Percentiles rank a stretch among this genome's conserved stretches.
phyloP scores from a whole-genome alignment of 1,140 invertebrate genomes.

The Nasonia giraulti region DNA sequence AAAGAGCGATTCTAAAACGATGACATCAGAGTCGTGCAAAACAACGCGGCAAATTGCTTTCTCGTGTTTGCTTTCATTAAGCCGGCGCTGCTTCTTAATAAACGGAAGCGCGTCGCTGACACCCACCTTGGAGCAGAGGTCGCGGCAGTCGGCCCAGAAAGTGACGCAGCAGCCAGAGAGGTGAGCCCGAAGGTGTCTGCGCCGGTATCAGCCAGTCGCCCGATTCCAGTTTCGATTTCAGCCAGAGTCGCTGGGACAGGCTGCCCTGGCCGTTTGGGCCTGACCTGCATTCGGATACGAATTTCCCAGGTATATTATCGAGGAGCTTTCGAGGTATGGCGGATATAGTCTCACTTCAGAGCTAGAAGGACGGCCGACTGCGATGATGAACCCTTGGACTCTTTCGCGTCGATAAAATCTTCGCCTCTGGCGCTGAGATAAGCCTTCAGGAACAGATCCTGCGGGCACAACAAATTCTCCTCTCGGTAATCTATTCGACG shows the following conservation, averaged over 20 bases:
- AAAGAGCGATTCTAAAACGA: too few relatives aligned
- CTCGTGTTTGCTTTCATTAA: too few relatives aligned
- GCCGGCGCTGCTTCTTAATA: background rate
- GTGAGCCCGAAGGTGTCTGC: slow-evolving; percentile 44
- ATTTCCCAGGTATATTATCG: background rate
- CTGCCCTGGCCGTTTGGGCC: slow-evolving; percentile 44
- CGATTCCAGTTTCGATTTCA: slow-evolving; percentile 42
- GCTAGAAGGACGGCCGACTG: background rate
- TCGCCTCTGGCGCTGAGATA: slow-evolving; percentile 41
- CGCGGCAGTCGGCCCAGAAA: slow-evolving; percentile 74
- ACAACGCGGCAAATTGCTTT: too few relatives aligned
- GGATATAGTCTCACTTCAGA: slow-evolving; percentile 19
- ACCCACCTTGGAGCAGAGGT: slow-evolving; percentile 70
- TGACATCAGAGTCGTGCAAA: too few relatives aligned
- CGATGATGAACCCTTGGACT: background rate
- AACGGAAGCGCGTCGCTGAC: too few relatives aligned
- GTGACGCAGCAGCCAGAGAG: slow-evolving; percentile 57
- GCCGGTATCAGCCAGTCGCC: slow-evolving; percentile 47
- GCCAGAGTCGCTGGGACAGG: slow-evolving; percentile 27
- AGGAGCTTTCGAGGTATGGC: background rate
- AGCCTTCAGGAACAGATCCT: slow-evolving; percentile 51
- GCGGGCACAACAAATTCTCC: background rate
- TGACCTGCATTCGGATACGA: slow-evolving; percentile 20
- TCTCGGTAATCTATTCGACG: background rate
- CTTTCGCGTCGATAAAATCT: background rate